Evolutionary conservation across 1,140 invertebrate genomes (phyloP).

Genomic region (Drosophila trapezifrons): DNA sequence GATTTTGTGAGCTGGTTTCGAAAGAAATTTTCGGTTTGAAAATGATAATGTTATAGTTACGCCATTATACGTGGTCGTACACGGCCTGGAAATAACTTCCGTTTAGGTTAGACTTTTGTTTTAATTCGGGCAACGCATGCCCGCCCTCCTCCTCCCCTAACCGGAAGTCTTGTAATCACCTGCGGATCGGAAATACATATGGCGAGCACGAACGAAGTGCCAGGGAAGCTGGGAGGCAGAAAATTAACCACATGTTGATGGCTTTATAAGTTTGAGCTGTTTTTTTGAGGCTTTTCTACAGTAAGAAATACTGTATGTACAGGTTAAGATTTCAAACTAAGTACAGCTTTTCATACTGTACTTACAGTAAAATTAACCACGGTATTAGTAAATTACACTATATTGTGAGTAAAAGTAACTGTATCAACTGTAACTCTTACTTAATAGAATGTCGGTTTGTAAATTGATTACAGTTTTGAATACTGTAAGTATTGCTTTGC

Average conservation of each 20-base stretch:
- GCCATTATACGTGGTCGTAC: conserved; percentile 63
- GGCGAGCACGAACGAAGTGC: not conserved
- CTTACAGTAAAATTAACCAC: too few relatives aligned
- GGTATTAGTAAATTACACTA: too few relatives aligned
- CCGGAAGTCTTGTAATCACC: conserved; percentile 74
- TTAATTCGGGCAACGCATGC: conserved; percentile 53
- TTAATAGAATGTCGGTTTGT: too few relatives aligned
- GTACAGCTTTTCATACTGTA: too few relatives aligned
- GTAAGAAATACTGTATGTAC: too few relatives aligned
- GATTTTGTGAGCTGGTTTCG: conserved; percentile 54
- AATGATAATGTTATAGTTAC: conserved; percentile 61
- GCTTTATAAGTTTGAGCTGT: conserved; percentile 65
- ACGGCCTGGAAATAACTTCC: conserved; percentile 74
- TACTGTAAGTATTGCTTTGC: too few relatives aligned
- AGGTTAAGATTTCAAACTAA: too few relatives aligned
- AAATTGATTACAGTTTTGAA: too few relatives aligned
- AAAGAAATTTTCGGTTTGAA: conserved; percentile 64
- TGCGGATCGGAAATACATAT: conserved; percentile 64
- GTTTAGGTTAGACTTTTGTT: conserved; percentile 77
- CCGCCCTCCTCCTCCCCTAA: not conserved
- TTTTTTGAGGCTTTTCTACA: too few relatives aligned
- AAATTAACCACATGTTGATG: conserved; percentile 77
- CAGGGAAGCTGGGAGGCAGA: conserved; percentile 21
- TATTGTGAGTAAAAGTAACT: too few relatives aligned
- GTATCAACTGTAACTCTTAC: too few relatives aligned